Evolutionary conservation across 2,113 vertebrate species (phyloP).

Genomic region (Megalops atlanticus): DNA sequence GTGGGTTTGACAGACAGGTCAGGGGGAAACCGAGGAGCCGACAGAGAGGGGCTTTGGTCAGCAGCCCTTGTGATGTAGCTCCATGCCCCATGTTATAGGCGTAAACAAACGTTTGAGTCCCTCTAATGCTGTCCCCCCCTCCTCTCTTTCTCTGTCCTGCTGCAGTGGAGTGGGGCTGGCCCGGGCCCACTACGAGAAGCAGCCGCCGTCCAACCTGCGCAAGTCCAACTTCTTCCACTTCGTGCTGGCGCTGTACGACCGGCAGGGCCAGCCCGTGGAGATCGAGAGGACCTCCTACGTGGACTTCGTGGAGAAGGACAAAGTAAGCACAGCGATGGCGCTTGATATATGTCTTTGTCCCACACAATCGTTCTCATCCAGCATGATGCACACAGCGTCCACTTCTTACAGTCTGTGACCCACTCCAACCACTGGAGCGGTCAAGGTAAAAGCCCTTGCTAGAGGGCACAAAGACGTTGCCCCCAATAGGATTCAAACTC

Average conservation of each 20-base stretch:
- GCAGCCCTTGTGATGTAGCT: too few relatives aligned
- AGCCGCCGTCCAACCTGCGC: conserved; percentile 93
- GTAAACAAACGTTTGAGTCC: too few relatives aligned
- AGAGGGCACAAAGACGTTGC: not conserved
- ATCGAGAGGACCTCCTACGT: conserved; percentile 93
- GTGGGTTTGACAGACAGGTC: conserved; percentile 52
- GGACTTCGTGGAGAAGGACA: conserved; percentile 95
- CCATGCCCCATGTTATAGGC: too few relatives aligned
- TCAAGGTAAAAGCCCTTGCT: not conserved
- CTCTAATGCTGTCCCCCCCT: not conserved
- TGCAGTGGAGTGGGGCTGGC: conserved; percentile 87
- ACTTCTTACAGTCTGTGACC: not conserved
- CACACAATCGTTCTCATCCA: conserved; percentile 2
- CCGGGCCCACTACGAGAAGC: conserved; percentile 95
- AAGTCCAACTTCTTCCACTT: conserved; percentile 99
- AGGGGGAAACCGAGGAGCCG: conserved; percentile 28
- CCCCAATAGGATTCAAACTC: not conserved
- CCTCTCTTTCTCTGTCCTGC: not conserved
- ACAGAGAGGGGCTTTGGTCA: too few relatives aligned
- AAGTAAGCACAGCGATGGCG: conserved; percentile 66
- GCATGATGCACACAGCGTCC: not conserved
- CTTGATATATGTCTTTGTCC: not conserved
- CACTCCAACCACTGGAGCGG: not conserved
- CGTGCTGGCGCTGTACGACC: conserved; percentile 93
- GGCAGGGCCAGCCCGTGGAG: conserved; percentile 95